Evolutionary conservation across 2,888 invertebrate species (phyloP), one percentile per base, ranked within the genome.

Genomic region (Drosophila lacicola): DNA sequence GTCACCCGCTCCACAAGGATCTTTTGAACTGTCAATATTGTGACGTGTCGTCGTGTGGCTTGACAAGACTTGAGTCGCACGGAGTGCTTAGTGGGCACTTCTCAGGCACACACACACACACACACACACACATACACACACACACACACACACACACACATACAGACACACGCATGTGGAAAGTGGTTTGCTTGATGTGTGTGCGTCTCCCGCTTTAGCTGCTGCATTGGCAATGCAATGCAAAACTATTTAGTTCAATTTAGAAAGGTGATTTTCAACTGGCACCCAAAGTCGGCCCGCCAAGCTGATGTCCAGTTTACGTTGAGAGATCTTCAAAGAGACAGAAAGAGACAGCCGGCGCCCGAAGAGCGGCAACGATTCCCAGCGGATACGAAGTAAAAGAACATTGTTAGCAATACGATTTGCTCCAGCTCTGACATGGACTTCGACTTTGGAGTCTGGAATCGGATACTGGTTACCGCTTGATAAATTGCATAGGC

Each of bases 231-330:
- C 78, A 63, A 86, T 86, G 76, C 78, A 63, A 86, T 86, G 81
- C 81, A 66, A 76, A 78, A 74, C 78, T 85, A 90, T 90, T 90
- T 82, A 81, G 88, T 84, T 80, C 86, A 91, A 70, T 88, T 90
- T 90, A 90, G 90, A 90, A 90, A 90, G 91, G 91, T 74, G 91
- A 80, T 83, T 89, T 90, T 70, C 80, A 61, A 80, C 70, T 75
- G 76, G 70, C 78, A 66, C 58, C 78, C 74, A 74, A 74, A 74
- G 67, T 58, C 62, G 77, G 47, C 46, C 57, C 42, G 77, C 57
- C 57, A 42, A 65, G 29, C 8, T 29, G 56, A 61, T 66, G 66
- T 71, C 56, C 77, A 66, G 65, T 77, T 72, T 44, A 57, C 57
- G 78, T 70, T 54, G 25, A 33, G 34, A 37, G 21, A 14, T 39